Evolutionary conservation across 2,797 vertebrate genomes (phyloP).

Genomic region (Premnoplex brunnescens): DNA sequence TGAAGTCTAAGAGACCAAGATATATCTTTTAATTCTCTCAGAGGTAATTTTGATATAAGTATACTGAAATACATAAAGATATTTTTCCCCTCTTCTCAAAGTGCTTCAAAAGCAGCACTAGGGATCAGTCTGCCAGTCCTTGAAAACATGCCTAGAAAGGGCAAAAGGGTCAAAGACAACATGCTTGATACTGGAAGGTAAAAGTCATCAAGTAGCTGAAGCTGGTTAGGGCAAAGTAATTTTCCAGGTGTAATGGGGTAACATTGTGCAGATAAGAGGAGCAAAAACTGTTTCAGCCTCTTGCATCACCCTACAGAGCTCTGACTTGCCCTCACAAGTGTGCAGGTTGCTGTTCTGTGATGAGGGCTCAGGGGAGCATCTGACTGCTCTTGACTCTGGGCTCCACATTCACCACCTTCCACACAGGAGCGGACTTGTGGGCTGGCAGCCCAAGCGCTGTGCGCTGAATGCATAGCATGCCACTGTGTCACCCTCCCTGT

Average conservation of each 20-base stretch:
- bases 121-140: not conserved
- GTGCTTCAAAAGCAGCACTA: not conserved
- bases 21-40: not conserved
- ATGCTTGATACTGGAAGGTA: not conserved
- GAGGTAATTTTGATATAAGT: not conserved
- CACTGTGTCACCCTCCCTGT: rapidly evolving
- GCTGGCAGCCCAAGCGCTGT: not conserved
- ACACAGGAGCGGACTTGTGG: rapidly evolving
- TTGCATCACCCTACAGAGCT: not conserved
- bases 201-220: not conserved
- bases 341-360: rapidly evolving
- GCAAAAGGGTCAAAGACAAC: not conserved
- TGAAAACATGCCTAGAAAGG: not conserved
- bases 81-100: rapidly evolving
- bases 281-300: not conserved
- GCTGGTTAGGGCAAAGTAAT: not conserved
- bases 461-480: rapidly evolving
- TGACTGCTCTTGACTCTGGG: not conserved
- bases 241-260: not conserved
- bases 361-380: not conserved
- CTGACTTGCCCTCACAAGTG: not conserved
- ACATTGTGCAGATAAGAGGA: not conserved
- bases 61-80: not conserved
- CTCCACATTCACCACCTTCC: not conserved
- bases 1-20: not conserved